Base-by-base conservation (phyloP, 2,113 vertebrate genomes). In the Tamias sibiricus region DNA sequence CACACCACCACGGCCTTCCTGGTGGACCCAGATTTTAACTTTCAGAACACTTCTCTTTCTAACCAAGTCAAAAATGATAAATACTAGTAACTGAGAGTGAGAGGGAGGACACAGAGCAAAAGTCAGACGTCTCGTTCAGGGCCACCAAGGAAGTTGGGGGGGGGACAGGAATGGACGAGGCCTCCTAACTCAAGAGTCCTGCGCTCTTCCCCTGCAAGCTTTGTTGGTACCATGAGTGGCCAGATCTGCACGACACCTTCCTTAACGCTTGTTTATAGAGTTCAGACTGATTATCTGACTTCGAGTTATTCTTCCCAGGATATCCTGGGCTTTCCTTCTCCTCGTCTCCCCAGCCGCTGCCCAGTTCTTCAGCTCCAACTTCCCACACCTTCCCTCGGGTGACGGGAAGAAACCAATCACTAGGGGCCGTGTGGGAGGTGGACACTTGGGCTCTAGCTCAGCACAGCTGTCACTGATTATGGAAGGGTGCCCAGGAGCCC, bases 11-110 rank as follows among this genome's bases (percentile, higher is more conserved):
- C 10, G 1, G 32, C 52, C 66, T 81, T 72, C 10, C 57, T 75
- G 57, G 35, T 37, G 14, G 35, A 37, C 32, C 40, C n/a, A 26
- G 79, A 80, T 40, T 74, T 37, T 44, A 81, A 64, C 71, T 91
- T 75, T 37, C 59, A 19, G 59, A 76, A 59, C 69, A 26, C 24
- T 81, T 76, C 81, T 44, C 74, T 95, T 84, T 72, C n/a, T 22
- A 71, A n/a, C 68, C 16, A 35, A 92, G 87, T 90, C 69, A 83
- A 95, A 96, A 71, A 54, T 54, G 83, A 35, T n/a, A 89, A 52
- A 82, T 79, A n/a, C 19, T 19, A 30, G 64, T 72, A 87, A 22
- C 57, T 37, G 87, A 91, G 81, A 84, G 49, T 17, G 49, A 49
- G 47, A 49, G 12, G 19, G 30, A 92, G 64, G 35, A 57, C 82